A percentile compares a stretch with the other conserved stretches of the same genome.
phyloP scores from a whole-genome alignment of 2,797 vertebrate species.

The Neopelma chrysocephalum region DNA sequence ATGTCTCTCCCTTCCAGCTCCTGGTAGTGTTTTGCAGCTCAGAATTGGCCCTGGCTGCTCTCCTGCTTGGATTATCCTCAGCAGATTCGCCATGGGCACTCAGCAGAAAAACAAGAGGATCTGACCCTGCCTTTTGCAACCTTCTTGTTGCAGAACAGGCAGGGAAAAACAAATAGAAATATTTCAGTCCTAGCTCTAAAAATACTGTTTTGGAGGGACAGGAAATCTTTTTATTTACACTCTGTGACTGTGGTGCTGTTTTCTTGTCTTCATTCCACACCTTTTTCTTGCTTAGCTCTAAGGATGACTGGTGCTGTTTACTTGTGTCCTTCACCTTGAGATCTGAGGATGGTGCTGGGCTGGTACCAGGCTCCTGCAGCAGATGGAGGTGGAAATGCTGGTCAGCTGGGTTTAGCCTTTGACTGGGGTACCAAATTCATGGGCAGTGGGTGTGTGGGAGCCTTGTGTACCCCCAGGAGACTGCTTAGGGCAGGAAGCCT shows the following conservation, averaged over 20 bases:
- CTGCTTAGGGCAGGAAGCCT: background rate
- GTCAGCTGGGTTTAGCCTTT: background rate
- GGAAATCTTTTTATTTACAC: background rate
- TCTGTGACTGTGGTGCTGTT: background rate
- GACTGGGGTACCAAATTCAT: accelerated
- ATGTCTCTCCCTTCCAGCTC: background rate
- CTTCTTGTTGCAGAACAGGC: background rate
- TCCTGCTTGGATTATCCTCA: background rate
- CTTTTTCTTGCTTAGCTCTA: background rate
- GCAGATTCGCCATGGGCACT: background rate
- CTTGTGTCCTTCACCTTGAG: background rate
- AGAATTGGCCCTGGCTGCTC: accelerated
- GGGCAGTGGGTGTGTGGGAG: background rate
- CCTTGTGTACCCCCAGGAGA: background rate
- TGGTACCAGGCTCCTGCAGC: accelerated
- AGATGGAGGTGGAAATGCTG: background rate
- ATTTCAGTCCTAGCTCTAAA: background rate
- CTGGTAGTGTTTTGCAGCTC: slow-evolving; percentile 12
- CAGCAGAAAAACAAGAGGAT: background rate
- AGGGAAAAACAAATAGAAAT: background rate
- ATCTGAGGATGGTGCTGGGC: background rate
- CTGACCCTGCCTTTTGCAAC: background rate
- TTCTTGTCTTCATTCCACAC: background rate
- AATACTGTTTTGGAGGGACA: accelerated
- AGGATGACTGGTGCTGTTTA: background rate